A percentile compares a stretch with the other conserved stretches of the same genome.
Evolutionary conservation across 2,113 vertebrate genomes (phyloP).

Genomic region (Tetrao urogallus): DNA sequence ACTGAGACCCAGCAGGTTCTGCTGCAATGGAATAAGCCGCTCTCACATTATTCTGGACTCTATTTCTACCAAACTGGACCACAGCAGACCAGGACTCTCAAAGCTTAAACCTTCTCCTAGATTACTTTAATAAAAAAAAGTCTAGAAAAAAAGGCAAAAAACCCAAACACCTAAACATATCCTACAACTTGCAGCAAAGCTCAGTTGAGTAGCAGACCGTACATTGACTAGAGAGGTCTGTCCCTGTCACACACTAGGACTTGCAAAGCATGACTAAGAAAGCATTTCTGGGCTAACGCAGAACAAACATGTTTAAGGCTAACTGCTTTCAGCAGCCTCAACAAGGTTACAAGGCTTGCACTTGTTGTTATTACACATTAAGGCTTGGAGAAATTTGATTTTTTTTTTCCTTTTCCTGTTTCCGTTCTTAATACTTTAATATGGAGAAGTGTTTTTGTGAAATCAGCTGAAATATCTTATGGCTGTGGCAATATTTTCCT

Average conservation of each 20-base stretch:
- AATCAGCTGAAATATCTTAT: conserved; percentile 18
- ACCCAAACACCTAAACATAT: too few relatives aligned
- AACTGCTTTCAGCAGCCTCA: background rate
- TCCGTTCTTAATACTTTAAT: background rate
- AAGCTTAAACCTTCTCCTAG: background rate
- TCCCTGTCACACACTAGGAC: background rate
- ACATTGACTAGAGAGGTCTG: background rate
- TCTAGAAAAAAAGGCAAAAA: background rate
- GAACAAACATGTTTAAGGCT: background rate
- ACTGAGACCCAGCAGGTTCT: background rate
- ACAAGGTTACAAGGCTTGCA: background rate
- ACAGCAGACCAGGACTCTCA: background rate
- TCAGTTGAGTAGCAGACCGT: background rate
- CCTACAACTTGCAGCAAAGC: background rate
- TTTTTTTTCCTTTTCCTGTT: background rate
- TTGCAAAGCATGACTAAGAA: background rate
- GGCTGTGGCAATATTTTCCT: conserved; percentile 41
- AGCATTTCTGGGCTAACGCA: background rate
- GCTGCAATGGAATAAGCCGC: background rate
- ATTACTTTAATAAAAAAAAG: background rate
- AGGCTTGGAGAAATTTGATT: background rate
- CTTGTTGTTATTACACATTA: background rate
- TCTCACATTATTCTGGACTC: background rate
- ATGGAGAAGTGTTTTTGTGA: background rate
- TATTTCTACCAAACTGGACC: background rate